Base-by-base conservation (phyloP, 2,888 invertebrate genomes). In the Tetramorium bicarinatum region DNA sequence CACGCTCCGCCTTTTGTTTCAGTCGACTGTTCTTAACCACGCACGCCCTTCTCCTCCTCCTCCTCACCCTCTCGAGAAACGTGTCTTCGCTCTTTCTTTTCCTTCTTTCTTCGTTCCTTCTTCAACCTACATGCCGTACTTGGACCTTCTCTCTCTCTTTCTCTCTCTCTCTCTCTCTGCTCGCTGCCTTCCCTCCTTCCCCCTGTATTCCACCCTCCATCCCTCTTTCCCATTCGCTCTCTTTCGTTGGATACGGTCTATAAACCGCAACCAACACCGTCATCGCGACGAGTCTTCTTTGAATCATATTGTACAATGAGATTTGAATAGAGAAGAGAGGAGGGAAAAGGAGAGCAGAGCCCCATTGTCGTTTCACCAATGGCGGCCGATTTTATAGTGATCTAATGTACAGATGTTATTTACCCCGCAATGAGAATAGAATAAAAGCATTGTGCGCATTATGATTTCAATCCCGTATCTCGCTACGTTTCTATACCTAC, bases 371-470 rank as follows among this genome's bases (percentile, higher is more conserved):
- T 91, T 80, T 88, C 84, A 87, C 92, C 89, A 92, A 93, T 92
- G 92, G 92, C 93, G 91, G 91, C 91, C 92, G 93, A 93, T 94
- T 94, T 94, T 92, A 93, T 93, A 93, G 93, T 93, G 93, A 94
- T 94, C 94, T 94, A 94, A 94, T 94, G 94, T 94, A 94, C 94
- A 94, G 94, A 94, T 94, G 94, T 94, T 94, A 94, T 94, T 94
- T 94, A 91, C 92, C 92, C 72, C 91, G 93, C 93, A 94, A 94
- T 93, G 91, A 93, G 92, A 93, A 92, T 92, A 89, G 93, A 91
- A 93, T 93, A 93, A 93, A 93, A 91, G 91, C 93, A 91, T 91
- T 92, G 92, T 93, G 88, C 89, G 91, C 87, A 91, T 92, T 93
- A 91, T 88, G 91, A 90, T 93, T 91, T 91, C 88, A 88, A 92